Conservation (phyloP, 2,797 vertebrate species). For the Sciurus vulgaris region DNA sequence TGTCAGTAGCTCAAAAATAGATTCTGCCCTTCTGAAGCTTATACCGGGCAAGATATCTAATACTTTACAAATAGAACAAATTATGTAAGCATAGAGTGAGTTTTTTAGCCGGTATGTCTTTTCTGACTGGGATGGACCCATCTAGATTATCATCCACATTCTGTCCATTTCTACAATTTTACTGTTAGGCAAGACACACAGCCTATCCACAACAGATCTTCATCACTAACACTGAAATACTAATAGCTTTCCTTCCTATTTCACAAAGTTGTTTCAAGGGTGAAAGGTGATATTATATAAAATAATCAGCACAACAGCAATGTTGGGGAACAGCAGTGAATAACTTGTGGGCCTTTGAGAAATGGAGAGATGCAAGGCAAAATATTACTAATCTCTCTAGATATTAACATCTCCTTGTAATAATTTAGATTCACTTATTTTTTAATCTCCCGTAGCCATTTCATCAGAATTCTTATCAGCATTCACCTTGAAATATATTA, state of each 20-base stretch:
- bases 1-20: conserved; percentile 6
- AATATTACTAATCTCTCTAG: neutral
- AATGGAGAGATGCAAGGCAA: neutral
- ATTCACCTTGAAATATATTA: neutral
- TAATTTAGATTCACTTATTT: neutral
- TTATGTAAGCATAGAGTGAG: neutral
- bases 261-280: neutral
- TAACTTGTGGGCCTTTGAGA: neutral
- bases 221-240: neutral
- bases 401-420: neutral
- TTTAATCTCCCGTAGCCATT: conserved; percentile 3
- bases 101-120: neutral
- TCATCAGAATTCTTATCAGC: neutral
- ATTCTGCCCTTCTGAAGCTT: neutral
- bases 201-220: neutral
- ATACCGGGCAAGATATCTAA: neutral
- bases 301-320: neutral
- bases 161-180: neutral
- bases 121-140: neutral
- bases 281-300: neutral
- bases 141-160: neutral
- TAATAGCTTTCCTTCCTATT: neutral
- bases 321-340: neutral
- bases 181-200: neutral
- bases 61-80: neutral